Evolutionary conservation across 92 coral and sea anemone genomes (phyloP).

Genomic region (Epizoanthus stellaris): DNA sequence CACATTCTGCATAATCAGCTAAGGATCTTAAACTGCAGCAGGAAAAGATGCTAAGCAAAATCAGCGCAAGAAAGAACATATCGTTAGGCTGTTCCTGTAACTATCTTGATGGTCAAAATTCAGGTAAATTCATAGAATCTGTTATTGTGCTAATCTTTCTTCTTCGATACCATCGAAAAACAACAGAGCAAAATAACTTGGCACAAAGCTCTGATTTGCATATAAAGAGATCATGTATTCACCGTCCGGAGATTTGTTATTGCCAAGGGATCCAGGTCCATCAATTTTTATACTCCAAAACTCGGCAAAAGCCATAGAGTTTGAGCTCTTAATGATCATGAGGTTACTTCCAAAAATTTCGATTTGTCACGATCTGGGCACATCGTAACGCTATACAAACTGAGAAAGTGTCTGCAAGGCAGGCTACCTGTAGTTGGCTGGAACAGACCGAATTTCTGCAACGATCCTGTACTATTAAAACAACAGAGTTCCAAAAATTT

Average conservation of each 20-base stretch:
- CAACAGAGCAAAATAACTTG: background rate
- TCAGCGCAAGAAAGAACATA: background rate
- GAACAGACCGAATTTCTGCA: constrained; percentile 6
- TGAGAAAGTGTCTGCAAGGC: background rate
- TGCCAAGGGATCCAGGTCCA: constrained; percentile 5
- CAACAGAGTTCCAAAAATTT: background rate
- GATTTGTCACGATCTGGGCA: constrained; percentile 25
- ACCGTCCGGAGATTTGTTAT: background rate
- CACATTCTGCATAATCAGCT: background rate
- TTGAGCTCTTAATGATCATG: background rate
- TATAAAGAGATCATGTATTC: constrained; percentile 3
- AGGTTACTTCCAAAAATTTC: background rate
- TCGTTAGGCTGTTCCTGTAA: background rate
- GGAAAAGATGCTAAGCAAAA: background rate
- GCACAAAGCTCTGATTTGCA: constrained; percentile 25
- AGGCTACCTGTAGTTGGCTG: background rate
- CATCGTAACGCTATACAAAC: constrained; percentile 25
- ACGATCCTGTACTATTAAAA: background rate
- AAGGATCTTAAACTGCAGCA: background rate
- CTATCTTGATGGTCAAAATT: background rate
- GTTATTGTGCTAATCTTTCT: background rate
- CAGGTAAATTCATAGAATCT: background rate
- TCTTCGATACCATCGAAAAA: constrained; percentile 23
- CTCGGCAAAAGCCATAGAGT: constrained; percentile 16
- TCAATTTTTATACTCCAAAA: constrained; percentile 38